Conservation (phyloP, 2,797 vertebrate genomes). For the Enteromius unitaeniatus region DNA sequence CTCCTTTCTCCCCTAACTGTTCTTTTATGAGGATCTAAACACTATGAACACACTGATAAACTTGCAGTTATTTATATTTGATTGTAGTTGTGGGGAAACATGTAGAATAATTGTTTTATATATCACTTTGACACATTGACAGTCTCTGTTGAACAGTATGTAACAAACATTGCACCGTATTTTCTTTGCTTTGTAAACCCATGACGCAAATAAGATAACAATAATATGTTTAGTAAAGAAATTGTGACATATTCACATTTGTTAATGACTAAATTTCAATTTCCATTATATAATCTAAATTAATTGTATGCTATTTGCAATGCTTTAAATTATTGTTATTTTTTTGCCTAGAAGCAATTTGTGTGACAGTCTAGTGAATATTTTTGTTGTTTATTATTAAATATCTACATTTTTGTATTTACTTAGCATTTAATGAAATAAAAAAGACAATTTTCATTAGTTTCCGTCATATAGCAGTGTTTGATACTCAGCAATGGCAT, state of each 20-base stretch:
- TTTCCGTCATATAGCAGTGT: neutral
- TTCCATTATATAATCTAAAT: neutral
- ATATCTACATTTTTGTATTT: neutral
- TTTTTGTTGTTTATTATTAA: neutral
- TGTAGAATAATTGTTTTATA: neutral
- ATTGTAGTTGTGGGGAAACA: neutral
- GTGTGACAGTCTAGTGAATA: neutral
- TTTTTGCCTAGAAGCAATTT: neutral
- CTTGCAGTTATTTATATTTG: neutral
- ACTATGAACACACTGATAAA: neutral
- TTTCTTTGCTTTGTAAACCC: neutral
- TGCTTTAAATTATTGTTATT: neutral
- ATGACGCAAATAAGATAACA: neutral
- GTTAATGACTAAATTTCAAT: neutral
- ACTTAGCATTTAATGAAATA: neutral
- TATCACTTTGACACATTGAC: neutral
- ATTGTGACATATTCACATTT: neutral
- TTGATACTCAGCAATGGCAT: neutral
- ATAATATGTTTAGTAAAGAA: neutral
- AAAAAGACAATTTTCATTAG: neutral
- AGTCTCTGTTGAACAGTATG: neutral
- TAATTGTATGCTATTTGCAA: neutral
- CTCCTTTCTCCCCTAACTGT: neutral
- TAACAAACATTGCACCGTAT: neutral
- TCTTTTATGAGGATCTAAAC: slow-evolving; percentile 23